phyloP scores from a whole-genome alignment of 2,113 vertebrate species.

The Seriola quinqueradiata region DNA sequence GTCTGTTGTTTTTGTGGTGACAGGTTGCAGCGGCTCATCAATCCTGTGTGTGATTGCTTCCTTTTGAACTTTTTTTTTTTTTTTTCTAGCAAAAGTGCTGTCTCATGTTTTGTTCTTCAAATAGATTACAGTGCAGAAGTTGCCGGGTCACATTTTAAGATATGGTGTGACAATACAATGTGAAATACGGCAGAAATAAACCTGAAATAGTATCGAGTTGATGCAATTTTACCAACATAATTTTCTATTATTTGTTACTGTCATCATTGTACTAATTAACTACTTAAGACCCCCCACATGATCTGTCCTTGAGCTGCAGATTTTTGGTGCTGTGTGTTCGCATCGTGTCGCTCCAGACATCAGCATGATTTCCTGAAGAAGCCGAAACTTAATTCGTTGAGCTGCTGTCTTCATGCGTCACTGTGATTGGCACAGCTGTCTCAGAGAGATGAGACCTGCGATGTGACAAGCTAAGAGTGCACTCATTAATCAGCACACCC shows the following conservation, averaged over 20 bases:
- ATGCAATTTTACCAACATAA: no score
- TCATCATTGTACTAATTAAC: not conserved
- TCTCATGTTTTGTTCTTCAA: no score
- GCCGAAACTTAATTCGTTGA: not conserved
- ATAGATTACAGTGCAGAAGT: no score
- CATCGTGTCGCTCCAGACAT: not conserved
- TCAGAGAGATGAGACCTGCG: not conserved
- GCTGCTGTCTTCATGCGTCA: not conserved
- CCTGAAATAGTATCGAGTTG: no score
- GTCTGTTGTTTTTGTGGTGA: no score
- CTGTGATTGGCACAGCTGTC: constrained; percentile 7
- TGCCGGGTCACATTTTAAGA: no score
- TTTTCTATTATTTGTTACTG: not conserved
- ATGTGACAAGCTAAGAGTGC: constrained; percentile 1
- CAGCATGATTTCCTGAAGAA: not conserved
- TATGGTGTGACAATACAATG: no score
- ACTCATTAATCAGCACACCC: constrained; percentile 7
- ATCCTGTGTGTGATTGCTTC: no score
- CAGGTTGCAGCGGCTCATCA: no score
- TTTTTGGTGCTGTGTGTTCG: not conserved
- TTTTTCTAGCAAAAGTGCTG: no score
- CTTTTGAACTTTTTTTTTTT: no score
- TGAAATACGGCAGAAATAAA: no score
- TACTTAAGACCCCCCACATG: not conserved
- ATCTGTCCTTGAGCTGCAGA: not conserved